Conservation (phyloP, 2,797 vertebrate genomes). For the Falco cherrug region DNA sequence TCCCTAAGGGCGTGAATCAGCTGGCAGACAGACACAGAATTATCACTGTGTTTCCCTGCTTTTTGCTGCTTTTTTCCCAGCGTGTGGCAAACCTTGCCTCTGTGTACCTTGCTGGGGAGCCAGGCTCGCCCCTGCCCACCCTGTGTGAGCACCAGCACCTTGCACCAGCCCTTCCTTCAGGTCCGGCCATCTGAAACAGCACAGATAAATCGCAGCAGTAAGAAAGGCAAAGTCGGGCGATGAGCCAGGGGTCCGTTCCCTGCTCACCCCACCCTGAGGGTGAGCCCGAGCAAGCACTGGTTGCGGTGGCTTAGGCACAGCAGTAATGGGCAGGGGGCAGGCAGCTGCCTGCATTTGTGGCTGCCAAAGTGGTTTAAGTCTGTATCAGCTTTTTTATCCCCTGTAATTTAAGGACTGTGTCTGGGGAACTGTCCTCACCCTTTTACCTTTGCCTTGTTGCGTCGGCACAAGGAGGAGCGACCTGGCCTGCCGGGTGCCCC, state of each 20-base stretch:
- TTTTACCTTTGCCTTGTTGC: no score
- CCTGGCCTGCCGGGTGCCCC: accelerated
- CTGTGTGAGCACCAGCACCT: accelerated
- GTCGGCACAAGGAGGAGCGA: background rate
- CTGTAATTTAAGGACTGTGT: background rate
- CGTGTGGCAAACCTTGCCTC: background rate
- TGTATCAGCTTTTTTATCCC: background rate
- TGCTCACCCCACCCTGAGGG: background rate
- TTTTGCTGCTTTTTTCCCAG: background rate
- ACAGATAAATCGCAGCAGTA: background rate
- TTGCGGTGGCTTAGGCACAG: accelerated
- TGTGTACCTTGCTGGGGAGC: background rate
- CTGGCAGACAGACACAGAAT: background rate
- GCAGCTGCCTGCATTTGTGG: background rate
- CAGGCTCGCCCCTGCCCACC: background rate
- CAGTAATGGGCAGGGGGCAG: accelerated
- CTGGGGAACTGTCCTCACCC: background rate
- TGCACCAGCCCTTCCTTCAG: background rate
- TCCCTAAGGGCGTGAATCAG: accelerated
- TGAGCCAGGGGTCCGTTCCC: background rate
- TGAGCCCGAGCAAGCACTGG: accelerated
- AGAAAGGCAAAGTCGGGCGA: background rate
- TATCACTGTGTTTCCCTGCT: accelerated
- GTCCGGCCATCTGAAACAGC: background rate
- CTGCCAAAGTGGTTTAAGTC: accelerated